Evolutionary conservation across 2,113 vertebrate genomes (phyloP).

Genomic region (Pygoscelis adeliae): DNA sequence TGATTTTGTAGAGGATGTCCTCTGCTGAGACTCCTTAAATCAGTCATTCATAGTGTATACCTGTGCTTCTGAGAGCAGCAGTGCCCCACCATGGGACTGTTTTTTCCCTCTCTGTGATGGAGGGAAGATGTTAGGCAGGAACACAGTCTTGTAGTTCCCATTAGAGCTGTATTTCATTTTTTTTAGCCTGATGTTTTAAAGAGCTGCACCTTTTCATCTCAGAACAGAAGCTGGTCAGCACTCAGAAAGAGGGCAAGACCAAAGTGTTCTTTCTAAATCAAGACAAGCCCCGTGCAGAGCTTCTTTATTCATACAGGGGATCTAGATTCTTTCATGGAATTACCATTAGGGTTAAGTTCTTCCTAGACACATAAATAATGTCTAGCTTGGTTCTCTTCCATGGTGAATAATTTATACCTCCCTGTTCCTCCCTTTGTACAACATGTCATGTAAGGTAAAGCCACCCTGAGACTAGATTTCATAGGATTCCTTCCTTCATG

Average conservation of each 20-base stretch:
- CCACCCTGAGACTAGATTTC: not conserved
- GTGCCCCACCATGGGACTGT: not conserved
- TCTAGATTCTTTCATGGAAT: not conserved
- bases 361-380: not conserved
- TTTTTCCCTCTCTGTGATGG: not conserved
- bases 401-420: not conserved
- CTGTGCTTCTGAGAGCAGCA: not conserved
- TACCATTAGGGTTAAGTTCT: not conserved
- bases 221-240: not conserved
- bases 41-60: not conserved
- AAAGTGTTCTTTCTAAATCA: not conserved
- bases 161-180: not conserved
- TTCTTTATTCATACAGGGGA: not conserved
- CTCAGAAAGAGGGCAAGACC: not conserved
- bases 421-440: not conserved
- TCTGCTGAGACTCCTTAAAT: conserved; percentile 5
- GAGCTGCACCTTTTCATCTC: not conserved
- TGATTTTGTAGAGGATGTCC: not conserved
- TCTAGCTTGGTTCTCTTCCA: not conserved
- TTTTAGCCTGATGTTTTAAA: not conserved
- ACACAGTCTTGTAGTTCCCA: not conserved
- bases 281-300: not conserved
- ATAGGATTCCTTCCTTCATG: not conserved
- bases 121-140: not conserved
- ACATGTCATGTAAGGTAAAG: not conserved